Evolutionary conservation across 1,140 invertebrate species (phyloP).

Genomic region (Diachasma alloeum): DNA sequence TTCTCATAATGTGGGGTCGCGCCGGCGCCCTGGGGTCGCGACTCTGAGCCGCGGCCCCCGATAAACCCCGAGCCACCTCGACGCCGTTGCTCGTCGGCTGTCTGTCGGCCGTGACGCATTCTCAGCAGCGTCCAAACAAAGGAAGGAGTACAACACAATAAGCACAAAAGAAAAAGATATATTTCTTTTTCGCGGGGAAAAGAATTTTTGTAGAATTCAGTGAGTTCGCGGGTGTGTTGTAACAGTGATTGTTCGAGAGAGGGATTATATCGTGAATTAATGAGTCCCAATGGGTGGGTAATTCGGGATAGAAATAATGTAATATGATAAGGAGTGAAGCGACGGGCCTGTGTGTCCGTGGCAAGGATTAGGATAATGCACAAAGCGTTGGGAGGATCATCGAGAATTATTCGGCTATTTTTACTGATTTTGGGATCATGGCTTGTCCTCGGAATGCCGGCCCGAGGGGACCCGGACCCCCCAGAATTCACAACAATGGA

Average conservation of each 20-base stretch:
- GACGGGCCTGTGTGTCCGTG: slow-evolving; percentile 32
- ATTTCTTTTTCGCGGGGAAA: not conserved
- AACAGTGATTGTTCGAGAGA: not conserved
- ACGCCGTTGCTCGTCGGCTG: slow-evolving; percentile 28
- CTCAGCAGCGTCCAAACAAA: not conserved
- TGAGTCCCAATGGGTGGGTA: not conserved
- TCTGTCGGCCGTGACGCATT: slow-evolving; percentile 32
- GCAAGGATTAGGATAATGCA: slow-evolving; percentile 26
- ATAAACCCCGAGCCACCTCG: slow-evolving; percentile 15
- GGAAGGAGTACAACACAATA: not conserved
- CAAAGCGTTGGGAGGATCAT: slow-evolving; percentile 27
- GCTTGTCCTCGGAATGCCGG: slow-evolving; percentile 39
- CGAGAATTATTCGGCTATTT: slow-evolving; percentile 34
- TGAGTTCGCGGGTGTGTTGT: not conserved
- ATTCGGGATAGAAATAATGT: not conserved
- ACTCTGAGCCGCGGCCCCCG: slow-evolving; percentile 32
- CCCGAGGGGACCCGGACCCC: slow-evolving; percentile 44
- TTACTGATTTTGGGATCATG: slow-evolving; percentile 37
- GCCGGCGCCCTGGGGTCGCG: slow-evolving; percentile 40
- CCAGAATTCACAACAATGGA: slow-evolving; percentile 42
- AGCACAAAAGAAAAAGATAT: no score
- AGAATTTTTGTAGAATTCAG: not conserved
- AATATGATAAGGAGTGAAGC: slow-evolving; percentile 32
- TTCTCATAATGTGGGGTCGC: slow-evolving; percentile 31
- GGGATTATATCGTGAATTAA: not conserved